Evolutionary conservation across 2,113 vertebrate genomes (phyloP).

Genomic region (Chionodraco myersi): DNA sequence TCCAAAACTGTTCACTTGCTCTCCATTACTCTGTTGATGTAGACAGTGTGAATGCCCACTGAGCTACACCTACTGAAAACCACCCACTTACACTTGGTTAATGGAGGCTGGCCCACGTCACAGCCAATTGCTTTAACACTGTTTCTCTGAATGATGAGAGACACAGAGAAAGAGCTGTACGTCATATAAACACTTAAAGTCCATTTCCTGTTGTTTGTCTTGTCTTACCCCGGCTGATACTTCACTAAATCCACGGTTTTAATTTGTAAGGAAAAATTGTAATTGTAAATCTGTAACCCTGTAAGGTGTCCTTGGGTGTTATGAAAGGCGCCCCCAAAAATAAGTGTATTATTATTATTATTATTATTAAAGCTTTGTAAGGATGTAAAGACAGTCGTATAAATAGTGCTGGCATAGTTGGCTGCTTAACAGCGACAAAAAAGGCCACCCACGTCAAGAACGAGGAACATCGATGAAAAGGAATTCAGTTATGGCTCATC

Average conservation of each 20-base stretch:
- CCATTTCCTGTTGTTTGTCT: too few species aligned
- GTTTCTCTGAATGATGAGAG: slow-evolving; percentile 9
- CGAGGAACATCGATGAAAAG: slow-evolving; percentile 38
- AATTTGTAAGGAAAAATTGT: too few species aligned
- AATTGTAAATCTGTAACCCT: too few species aligned
- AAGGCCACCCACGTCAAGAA: slow-evolving; percentile 36
- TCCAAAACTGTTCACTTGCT: too few species aligned
- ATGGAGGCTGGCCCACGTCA: slow-evolving; percentile 27
- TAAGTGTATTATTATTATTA: too few species aligned
- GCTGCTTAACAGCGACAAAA: slow-evolving; percentile 25
- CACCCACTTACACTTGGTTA: slow-evolving; percentile 12
- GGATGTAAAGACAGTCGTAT: slow-evolving; percentile 1
- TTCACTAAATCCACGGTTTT: too few species aligned
- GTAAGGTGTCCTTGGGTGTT: too few species aligned
- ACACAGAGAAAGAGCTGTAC: not conserved
- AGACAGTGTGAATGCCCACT: not conserved
- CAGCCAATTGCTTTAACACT: not conserved
- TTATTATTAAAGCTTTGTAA: slow-evolving; percentile 10
- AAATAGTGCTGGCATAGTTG: slow-evolving; percentile 42
- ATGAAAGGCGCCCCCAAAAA: too few species aligned
- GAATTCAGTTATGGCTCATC: slow-evolving; percentile 20
- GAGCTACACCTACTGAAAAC: slow-evolving; percentile 3
- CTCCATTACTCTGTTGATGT: too few species aligned
- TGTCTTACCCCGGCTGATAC: too few species aligned
- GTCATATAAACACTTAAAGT: slow-evolving; percentile 1